Evolutionary conservation across 2,113 vertebrate genomes (phyloP).

Genomic region (Uria lomvia): DNA sequence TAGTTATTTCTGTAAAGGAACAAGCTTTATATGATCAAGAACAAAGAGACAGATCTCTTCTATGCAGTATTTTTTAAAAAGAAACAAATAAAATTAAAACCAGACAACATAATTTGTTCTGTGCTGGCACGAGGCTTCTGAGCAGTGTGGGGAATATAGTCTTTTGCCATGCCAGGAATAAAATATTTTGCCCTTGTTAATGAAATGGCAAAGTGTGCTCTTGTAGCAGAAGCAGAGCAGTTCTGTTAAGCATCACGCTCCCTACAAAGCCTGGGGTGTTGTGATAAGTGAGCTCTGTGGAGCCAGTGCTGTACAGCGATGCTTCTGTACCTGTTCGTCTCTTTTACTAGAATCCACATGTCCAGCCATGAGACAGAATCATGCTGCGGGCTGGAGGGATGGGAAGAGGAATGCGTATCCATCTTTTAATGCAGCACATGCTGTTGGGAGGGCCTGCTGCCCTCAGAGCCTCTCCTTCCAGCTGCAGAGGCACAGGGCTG

Average conservation of each 20-base stretch:
- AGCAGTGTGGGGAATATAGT: neutral
- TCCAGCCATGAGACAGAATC: neutral
- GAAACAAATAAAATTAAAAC: neutral
- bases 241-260: neutral
- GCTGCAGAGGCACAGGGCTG: neutral
- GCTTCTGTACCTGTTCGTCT: rapidly evolving
- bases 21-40: neutral
- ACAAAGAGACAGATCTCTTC: neutral
- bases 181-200: neutral
- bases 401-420: neutral
- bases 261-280: neutral
- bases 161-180: neutral
- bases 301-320: neutral
- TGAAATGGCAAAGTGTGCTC: neutral
- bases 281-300: neutral
- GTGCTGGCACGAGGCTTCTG: neutral
- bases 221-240: neutral
- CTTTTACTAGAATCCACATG: neutral
- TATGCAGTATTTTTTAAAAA: neutral
- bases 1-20: neutral
- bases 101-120: neutral
- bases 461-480: neutral
- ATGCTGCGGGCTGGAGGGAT: neutral
- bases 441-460: neutral
- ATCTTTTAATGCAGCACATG: neutral